Conservation (phyloP, 2,113 vertebrate genomes). For the Crotalus viridis region DNA sequence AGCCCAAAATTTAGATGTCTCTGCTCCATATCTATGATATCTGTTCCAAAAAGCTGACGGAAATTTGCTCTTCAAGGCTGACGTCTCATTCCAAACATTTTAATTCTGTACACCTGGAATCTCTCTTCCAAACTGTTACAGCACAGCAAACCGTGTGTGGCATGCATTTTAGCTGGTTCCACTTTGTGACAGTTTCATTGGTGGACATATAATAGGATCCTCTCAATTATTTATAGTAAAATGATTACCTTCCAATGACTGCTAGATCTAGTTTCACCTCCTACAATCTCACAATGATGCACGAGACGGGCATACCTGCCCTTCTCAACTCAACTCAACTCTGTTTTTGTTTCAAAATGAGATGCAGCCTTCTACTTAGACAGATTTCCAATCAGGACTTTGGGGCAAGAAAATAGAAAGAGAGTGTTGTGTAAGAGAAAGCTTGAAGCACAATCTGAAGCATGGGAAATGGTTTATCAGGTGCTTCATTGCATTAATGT, state of each 20-base stretch:
- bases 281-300: background rate
- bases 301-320: background rate
- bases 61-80: background rate
- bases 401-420: background rate
- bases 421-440: constrained; percentile 6
- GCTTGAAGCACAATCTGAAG: constrained; percentile 21
- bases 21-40: background rate
- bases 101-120: background rate
- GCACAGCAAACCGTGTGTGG: background rate
- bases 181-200: constrained; percentile 10
- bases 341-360: background rate
- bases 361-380: background rate
- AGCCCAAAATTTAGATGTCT: background rate
- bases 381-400: constrained; percentile 8
- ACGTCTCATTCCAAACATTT: background rate
- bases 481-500: constrained; percentile 25
- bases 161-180: background rate
- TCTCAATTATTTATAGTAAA: background rate
- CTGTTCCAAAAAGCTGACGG: background rate
- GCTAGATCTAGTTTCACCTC: background rate
- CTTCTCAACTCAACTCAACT: background rate
- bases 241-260: background rate
- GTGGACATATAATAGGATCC: background rate
- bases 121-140: background rate
- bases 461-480: constrained; percentile 22